A percentile compares a stretch with the other conserved stretches of the same genome.
These are phyloP conservation scores for Hedychridium roseum DNA, from an alignment of 2,888 invertebrate genomes.

Conservation along the genomic window DNA sequence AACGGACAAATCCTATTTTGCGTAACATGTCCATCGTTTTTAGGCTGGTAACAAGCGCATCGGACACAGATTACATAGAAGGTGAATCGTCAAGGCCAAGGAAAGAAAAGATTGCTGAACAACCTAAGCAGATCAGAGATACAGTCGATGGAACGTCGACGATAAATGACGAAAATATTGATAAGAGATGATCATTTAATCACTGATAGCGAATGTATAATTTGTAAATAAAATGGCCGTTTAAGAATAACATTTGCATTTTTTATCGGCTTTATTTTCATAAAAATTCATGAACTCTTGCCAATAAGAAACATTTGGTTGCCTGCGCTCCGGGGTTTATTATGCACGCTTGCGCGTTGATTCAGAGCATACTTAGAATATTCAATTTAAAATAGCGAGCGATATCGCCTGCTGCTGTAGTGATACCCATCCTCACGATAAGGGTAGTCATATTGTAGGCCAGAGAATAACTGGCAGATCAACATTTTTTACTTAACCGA, in stretches of 20 bases:
- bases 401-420: background rate
- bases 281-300: background rate
- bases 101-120: background rate
- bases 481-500: too few relatives aligned
- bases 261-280: background rate
- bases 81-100: background rate
- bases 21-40: constrained; percentile 85
- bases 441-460: too few relatives aligned
- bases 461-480: too few relatives aligned
- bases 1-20: constrained; percentile 78
- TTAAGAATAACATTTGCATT: background rate
- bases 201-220: background rate
- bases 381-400: background rate
- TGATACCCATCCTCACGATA: too few relatives aligned
- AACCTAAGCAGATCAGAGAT: background rate
- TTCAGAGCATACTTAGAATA: background rate
- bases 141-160: background rate
- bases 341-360: background rate
- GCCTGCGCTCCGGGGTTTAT: background rate
- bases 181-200: background rate
- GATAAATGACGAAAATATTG: background rate
- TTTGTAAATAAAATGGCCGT: background rate
- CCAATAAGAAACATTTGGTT: background rate
- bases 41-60: constrained; percentile 65
- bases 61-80: background rate